Evolutionary conservation across 2,888 invertebrate genomes (phyloP), one percentile per base, ranked within the genome.

Genomic region (Dione juno): DNA sequence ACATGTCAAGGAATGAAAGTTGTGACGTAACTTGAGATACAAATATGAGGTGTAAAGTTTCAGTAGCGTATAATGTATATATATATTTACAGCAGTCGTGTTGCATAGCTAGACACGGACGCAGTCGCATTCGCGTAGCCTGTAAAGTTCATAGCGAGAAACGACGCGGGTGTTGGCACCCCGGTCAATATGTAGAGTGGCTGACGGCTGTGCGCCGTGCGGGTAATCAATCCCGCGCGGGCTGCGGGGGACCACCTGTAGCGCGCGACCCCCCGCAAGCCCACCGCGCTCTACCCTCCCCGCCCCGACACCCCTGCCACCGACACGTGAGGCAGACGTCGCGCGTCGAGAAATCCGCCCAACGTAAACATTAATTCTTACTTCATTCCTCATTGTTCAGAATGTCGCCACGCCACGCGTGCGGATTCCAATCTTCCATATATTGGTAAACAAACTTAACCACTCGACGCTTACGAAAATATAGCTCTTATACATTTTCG

Each of bases 351-450:
- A 90, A 90, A 91, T 90, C 90, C 90, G 88, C 90, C 92, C 89
- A 92, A 92, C 92, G 92, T 92, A 93, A 93, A 93, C 93, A 93
- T 90, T 90, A 92, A 92, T 92, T 90, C 92, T 90, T 90, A 89
- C 86, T 91, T 90, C 92, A 89, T 90, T 91, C 92, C 91, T 92
- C 90, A 91, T 89, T 89, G 92, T 90, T 86, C 87, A 86, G 88
- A 89, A 88, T 89, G 89, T 87, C 85, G 86, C 79, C 83, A 85
- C 86, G 88, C 84, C 88, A 87, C 88, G 90, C 90, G 89, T 85
- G 82, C 86, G 83, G 81, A 89, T 89, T 86, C 87, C 88, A 78
- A 87, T 88, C 88, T 88, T 83, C 79, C 78, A 80, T 79, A 82
- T 90, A 92, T 92, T 91, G 86, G 91, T 92, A 92, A 92, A 92